These are phyloP conservation scores for Pseudotriccus pelzelni DNA, from an alignment of 2,797 vertebrate genomes.

Conservation along the genomic window DNA sequence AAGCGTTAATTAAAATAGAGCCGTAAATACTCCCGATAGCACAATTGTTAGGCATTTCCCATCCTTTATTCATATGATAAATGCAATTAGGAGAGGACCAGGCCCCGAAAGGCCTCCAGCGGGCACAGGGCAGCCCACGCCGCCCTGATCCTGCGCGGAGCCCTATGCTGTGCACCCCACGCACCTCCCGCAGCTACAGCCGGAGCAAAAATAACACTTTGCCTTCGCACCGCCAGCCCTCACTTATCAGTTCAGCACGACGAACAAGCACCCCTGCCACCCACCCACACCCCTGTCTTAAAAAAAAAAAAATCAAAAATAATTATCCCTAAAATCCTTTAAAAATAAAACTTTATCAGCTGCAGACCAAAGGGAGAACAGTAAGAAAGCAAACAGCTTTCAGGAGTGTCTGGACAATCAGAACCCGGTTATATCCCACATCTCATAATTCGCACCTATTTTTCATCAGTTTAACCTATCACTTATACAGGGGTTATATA, in stretches of 20 bases:
- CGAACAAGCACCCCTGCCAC: constrained; percentile 21
- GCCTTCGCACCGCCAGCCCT: neutral
- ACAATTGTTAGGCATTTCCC: constrained; percentile 56
- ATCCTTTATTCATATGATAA: constrained; percentile 61
- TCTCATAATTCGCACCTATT: constrained; percentile 58
- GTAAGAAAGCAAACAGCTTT: constrained; percentile 40
- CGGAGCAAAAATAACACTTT: neutral
- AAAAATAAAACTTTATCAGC: constrained; percentile 31
- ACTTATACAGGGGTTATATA: constrained; percentile 29
- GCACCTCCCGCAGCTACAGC: neutral
- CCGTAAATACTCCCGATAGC: constrained; percentile 69
- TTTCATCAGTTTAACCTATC: constrained; percentile 50
- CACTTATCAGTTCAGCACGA: constrained; percentile 18
- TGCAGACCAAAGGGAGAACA: constrained; percentile 7
- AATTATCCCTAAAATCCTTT: constrained; percentile 45
- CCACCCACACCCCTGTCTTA: neutral
- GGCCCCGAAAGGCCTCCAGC: constrained; percentile 43
- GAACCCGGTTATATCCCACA: constrained; percentile 31
- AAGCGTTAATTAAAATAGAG: constrained; percentile 75
- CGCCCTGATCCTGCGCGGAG: neutral
- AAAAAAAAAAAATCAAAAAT: neutral
- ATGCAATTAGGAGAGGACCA: constrained; percentile 57
- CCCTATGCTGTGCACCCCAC: neutral
- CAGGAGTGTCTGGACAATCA: constrained; percentile 52
- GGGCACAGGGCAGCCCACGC: neutral